Percentiles rank a stretch among this genome's conserved stretches.
Conservation (phyloP, 2,888 invertebrate species). For the Chouioia cunea region DNA sequence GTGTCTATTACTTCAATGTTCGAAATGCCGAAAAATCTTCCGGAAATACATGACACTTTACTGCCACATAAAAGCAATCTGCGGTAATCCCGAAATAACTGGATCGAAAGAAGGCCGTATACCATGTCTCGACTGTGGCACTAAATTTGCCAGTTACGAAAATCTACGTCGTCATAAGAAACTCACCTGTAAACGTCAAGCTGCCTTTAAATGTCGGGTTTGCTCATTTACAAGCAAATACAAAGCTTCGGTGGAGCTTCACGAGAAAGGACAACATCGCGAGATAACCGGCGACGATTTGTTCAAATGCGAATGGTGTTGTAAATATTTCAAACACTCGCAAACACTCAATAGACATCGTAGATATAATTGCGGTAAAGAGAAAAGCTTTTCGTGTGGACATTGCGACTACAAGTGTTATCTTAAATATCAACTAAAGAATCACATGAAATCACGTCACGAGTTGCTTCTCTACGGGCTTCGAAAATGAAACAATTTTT, state of each 20-base stretch:
- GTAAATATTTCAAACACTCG: conserved; percentile 46
- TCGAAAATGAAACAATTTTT: neutral
- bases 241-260: conserved; percentile 39
- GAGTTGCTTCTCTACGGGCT: conserved; percentile 3
- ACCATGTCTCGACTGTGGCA: conserved; percentile 28
- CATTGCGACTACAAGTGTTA: conserved; percentile 43
- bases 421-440: conserved; percentile 38
- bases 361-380: conserved; percentile 47
- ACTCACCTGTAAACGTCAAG: conserved; percentile 35
- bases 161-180: conserved; percentile 33
- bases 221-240: conserved; percentile 37
- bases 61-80: conserved; percentile 42
- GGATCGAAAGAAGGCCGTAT: conserved; percentile 13
- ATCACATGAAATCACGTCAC: conserved; percentile 37
- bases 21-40: conserved; percentile 39
- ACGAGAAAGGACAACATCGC: conserved; percentile 23
- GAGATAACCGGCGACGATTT: neutral
- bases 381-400: conserved; percentile 34
- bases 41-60: conserved; percentile 43
- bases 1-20: conserved; percentile 24
- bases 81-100: conserved; percentile 20
- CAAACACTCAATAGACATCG: conserved; percentile 50
- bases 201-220: conserved; percentile 24
- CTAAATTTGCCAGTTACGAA: conserved; percentile 38
- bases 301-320: conserved; percentile 39